These are phyloP conservation scores for Colostygia pectinataria DNA, from an alignment of 2,888 invertebrate species.

Conservation along the genomic window DNA sequence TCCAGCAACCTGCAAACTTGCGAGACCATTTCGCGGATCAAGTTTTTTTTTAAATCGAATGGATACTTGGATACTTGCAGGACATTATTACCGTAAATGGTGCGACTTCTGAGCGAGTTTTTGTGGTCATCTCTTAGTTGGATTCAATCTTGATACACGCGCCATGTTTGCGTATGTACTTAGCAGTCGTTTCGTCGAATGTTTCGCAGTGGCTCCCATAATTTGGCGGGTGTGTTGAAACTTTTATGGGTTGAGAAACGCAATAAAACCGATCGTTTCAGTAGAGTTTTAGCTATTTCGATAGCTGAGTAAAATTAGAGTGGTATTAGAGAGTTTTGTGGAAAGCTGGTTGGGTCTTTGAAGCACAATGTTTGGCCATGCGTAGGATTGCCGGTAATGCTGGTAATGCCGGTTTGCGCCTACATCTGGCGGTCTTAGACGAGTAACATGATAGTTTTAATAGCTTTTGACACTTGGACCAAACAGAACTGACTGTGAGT, in stretches of 20 bases:
- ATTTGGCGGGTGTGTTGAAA: slow-evolving; percentile 38
- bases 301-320: slow-evolving; percentile 21
- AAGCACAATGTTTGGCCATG: slow-evolving; percentile 20
- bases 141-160: slow-evolving; percentile 69
- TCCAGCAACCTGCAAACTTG: slow-evolving; percentile 59
- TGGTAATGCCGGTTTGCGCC: slow-evolving; percentile 2
- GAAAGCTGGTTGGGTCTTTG: slow-evolving; percentile 19
- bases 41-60: slow-evolving; percentile 70
- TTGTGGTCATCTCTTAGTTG: slow-evolving; percentile 61
- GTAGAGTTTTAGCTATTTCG: slow-evolving; percentile 24
- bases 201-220: slow-evolving; percentile 40
- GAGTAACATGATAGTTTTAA: slow-evolving; percentile 14
- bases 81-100: slow-evolving; percentile 67
- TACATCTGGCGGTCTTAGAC: slow-evolving; percentile 7
- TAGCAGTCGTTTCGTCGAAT: slow-evolving; percentile 44
- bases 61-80: slow-evolving; percentile 65
- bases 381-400: slow-evolving; percentile 23
- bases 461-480: no score
- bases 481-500: no score
- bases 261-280: slow-evolving; percentile 28
- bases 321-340: slow-evolving; percentile 22
- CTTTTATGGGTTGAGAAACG: slow-evolving; percentile 29
- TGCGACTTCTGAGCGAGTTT: slow-evolving; percentile 61
- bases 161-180: slow-evolving; percentile 60
- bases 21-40: slow-evolving; percentile 72